These are phyloP conservation scores for Eustalomyia histrio DNA, from an alignment of 2,888 invertebrate species.

Conservation along the genomic window DNA sequence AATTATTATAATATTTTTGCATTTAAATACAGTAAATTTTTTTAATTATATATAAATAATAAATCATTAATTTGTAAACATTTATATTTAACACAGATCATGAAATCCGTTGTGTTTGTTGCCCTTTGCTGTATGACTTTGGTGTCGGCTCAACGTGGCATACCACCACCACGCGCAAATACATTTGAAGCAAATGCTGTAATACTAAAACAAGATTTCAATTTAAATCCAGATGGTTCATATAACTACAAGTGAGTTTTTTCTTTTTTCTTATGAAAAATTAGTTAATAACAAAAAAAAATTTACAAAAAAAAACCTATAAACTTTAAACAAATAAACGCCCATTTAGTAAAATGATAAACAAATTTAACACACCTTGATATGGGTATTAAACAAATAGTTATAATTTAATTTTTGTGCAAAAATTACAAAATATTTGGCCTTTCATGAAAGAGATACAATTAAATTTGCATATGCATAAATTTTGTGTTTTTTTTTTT, in stretches of 20 bases:
- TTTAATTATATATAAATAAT: constrained; percentile 13
- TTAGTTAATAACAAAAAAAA: neutral
- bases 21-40: neutral
- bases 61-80: constrained; percentile 18
- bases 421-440: constrained; percentile 32
- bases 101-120: constrained; percentile 75
- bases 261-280: too few relatives aligned
- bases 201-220: constrained; percentile 80
- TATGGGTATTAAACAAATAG: neutral
- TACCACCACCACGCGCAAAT: constrained; percentile 73
- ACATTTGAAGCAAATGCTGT: constrained; percentile 79
- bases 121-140: constrained; percentile 74
- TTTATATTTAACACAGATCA: constrained; percentile 72
- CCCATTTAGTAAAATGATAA: constrained; percentile 26
- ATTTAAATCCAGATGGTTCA: constrained; percentile 80
- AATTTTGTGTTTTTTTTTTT: neutral
- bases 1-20: constrained; percentile 18
- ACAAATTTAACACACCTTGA: constrained; percentile 44
- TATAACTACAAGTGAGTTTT: constrained; percentile 80
- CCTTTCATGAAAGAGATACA: constrained; percentile 29
- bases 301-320: neutral
- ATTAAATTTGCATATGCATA: constrained; percentile 20
- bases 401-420: neutral
- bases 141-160: constrained; percentile 76
- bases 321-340: constrained; percentile 3